These are phyloP conservation scores for Paraescarpia echinospica DNA, from an alignment of 1,140 invertebrate genomes.

Conservation along the genomic window DNA sequence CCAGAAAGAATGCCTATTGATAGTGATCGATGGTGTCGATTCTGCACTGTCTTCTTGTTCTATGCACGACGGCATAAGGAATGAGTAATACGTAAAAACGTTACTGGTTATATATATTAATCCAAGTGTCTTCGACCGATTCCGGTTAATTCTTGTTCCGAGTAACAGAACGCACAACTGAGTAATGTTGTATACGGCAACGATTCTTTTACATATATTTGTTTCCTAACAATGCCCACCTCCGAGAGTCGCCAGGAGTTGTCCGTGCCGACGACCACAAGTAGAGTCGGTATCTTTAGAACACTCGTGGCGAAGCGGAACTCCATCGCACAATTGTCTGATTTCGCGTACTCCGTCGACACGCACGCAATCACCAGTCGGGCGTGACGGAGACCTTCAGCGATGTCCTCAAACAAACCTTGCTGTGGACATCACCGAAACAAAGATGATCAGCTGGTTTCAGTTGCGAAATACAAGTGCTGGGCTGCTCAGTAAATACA, in stretches of 20 bases:
- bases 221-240: slow-evolving; percentile 50
- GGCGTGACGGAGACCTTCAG: slow-evolving; percentile 30
- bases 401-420: slow-evolving; percentile 32
- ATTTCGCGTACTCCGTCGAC: slow-evolving; percentile 32
- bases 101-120: too few species aligned
- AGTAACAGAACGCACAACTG: slow-evolving; percentile 27
- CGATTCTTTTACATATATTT: slow-evolving; percentile 44
- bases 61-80: too few species aligned
- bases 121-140: too few species aligned
- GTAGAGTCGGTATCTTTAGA: slow-evolving; percentile 25
- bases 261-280: slow-evolving; percentile 23
- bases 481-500: too few species aligned
- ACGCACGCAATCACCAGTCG: slow-evolving; percentile 32
- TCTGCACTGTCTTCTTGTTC: too few species aligned
- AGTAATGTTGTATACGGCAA: slow-evolving; percentile 34
- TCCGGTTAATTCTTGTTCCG: not conserved
- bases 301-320: slow-evolving; percentile 26
- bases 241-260: slow-evolving; percentile 47
- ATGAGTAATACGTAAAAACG: too few species aligned
- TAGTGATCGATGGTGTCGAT: too few species aligned
- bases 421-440: slow-evolving; percentile 18
- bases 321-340: slow-evolving; percentile 29
- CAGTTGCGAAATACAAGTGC: too few species aligned
- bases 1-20: too few species aligned
- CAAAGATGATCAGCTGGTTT: too few species aligned